These are phyloP conservation scores for Apodemus agrarius DNA, from an alignment of 2,797 vertebrate species.

Conservation along the genomic window DNA sequence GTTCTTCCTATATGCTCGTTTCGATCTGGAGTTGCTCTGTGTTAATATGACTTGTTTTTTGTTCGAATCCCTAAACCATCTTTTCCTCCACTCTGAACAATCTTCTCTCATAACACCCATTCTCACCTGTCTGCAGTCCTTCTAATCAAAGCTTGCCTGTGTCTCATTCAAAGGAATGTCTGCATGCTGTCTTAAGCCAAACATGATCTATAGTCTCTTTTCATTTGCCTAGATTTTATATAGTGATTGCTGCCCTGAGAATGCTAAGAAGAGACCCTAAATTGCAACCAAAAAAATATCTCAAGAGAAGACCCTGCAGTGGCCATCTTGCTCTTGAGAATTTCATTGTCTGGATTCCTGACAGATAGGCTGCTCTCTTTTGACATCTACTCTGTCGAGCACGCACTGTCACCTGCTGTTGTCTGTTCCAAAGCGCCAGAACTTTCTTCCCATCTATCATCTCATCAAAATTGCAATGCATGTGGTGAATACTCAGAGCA, in stretches of 20 bases:
- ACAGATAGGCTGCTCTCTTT: conserved; percentile 40
- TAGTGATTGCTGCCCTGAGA: background rate
- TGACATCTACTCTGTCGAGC: conserved; percentile 55
- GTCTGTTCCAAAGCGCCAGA: conserved; percentile 31
- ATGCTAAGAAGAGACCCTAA: conserved; percentile 57
- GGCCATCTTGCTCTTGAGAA: conserved; percentile 34
- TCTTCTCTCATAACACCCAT: conserved; percentile 45
- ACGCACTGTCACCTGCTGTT: conserved; percentile 21
- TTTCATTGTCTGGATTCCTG: conserved; percentile 47
- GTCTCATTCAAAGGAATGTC: conserved; percentile 52
- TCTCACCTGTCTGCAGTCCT: conserved; percentile 67
- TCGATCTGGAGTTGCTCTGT: conserved; percentile 60
- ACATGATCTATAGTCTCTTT: conserved; percentile 9
- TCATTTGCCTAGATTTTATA: conserved; percentile 41
- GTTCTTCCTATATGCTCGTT: conserved; percentile 79
- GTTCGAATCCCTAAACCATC: conserved; percentile 60
- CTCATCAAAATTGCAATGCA: conserved; percentile 76
- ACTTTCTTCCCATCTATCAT: conserved; percentile 7
- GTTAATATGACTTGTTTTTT: conserved; percentile 74
- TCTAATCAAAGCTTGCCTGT: conserved; percentile 47
- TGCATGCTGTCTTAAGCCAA: conserved; percentile 77
- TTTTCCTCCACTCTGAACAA: conserved; percentile 73
- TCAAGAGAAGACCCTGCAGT: conserved; percentile 64
- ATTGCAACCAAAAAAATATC: background rate
- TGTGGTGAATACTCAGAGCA: conserved; percentile 64